These are phyloP conservation scores for Bellardia pandia DNA, from an alignment of 2,888 invertebrate species.

Conservation along the genomic window DNA sequence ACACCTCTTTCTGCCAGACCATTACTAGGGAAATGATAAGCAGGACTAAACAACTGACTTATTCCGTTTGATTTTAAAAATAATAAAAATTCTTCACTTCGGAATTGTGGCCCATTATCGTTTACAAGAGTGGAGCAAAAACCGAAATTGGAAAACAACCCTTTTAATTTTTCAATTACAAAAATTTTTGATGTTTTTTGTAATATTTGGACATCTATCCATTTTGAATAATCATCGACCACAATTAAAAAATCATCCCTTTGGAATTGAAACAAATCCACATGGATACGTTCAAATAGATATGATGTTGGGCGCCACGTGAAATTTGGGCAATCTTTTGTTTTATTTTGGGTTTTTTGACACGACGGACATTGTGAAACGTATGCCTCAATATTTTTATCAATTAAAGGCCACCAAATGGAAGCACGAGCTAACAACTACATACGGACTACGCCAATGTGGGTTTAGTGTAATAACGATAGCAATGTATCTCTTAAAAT, in stretches of 20 bases:
- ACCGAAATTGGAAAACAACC: constrained; percentile 16
- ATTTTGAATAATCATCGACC: constrained; percentile 42
- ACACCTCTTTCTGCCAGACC: constrained; percentile 49
- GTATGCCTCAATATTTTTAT: constrained; percentile 22
- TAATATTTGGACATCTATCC: constrained; percentile 31
- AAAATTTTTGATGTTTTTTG: constrained; percentile 6
- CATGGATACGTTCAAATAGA: constrained; percentile 32
- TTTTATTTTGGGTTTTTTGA: constrained; percentile 26
- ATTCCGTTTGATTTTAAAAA: constrained; percentile 39
- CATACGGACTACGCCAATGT: constrained; percentile 37
- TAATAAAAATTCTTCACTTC: constrained; percentile 16
- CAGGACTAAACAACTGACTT: constrained; percentile 36
- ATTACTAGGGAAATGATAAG: constrained; percentile 59
- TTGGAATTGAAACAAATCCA: constrained; percentile 33
- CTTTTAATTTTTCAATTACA: constrained; percentile 40
- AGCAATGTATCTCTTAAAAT: not conserved
- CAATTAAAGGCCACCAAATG: constrained; percentile 23
- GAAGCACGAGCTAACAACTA: constrained; percentile 31
- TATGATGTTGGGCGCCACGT: constrained; percentile 25
- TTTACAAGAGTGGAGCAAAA: constrained; percentile 20
- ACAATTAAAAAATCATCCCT: constrained; percentile 42
- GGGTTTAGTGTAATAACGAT: constrained; percentile 26
- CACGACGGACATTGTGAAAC: constrained; percentile 21
- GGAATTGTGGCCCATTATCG: not conserved
- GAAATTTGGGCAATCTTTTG: constrained; percentile 49